Percentiles rank a stretch among this genome's conserved stretches.
Evolutionary conservation across 1,140 invertebrate species (phyloP).

Genomic region (Drosophila tani): DNA sequence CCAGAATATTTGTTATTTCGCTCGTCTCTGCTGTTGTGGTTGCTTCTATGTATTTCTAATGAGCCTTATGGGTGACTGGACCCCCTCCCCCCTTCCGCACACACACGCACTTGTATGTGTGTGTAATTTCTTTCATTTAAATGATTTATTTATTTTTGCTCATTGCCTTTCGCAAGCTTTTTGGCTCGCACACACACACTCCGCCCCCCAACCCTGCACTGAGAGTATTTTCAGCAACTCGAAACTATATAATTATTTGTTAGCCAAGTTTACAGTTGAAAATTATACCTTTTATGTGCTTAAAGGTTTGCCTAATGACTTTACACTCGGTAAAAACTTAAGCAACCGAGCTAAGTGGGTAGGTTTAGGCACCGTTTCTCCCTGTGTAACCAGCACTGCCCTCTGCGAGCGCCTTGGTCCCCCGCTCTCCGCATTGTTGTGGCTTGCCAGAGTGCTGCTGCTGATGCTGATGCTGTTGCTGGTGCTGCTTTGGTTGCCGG

Average conservation of each 20-base stretch:
- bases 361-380: neutral
- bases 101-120: slow-evolving; percentile 25
- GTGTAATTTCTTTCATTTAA: slow-evolving; percentile 76
- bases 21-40: slow-evolving; percentile 28
- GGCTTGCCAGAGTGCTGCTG: slow-evolving; percentile 15
- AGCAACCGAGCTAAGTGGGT: neutral
- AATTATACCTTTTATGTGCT: neutral
- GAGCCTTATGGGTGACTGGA: slow-evolving; percentile 63
- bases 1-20: slow-evolving; percentile 27
- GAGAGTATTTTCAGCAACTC: neutral
- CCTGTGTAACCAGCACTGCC: neutral
- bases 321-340: too few species aligned
- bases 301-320: neutral
- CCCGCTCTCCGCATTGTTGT: slow-evolving; percentile 48
- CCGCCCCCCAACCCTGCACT: neutral
- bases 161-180: slow-evolving; percentile 68
- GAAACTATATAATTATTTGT: too few species aligned
- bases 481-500: slow-evolving; percentile 32
- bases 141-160: slow-evolving; percentile 82
- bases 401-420: slow-evolving; percentile 14
- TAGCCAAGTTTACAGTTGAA: neutral
- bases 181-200: slow-evolving; percentile 20
- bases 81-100: neutral
- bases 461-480: too few species aligned
- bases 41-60: slow-evolving; percentile 76